Evolutionary conservation across 1,140 invertebrate species (phyloP).

Genomic region (Drosophila paulistorum): DNA sequence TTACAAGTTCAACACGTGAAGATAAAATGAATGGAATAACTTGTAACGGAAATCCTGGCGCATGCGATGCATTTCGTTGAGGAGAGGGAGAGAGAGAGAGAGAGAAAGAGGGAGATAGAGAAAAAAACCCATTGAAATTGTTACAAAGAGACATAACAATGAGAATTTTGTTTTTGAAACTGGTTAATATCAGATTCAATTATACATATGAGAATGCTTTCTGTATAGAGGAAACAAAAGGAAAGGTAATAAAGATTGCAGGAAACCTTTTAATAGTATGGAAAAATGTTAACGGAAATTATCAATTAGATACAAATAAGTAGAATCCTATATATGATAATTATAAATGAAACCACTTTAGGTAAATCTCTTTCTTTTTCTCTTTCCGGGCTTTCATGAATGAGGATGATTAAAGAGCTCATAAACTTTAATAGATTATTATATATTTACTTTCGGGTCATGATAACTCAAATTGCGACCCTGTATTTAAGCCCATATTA

Average conservation of each 20-base stretch:
- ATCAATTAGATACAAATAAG: not conserved
- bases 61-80: not conserved
- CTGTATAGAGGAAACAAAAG: not conserved
- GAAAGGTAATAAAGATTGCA: conserved; percentile 1
- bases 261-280: not conserved
- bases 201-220: not conserved
- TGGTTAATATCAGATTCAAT: conserved; percentile 6
- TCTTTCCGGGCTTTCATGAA: no score
- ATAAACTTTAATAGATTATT: no score
- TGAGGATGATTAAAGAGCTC: no score
- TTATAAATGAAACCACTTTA: no score
- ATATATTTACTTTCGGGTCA: no score
- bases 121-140: not conserved
- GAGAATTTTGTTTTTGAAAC: not conserved
- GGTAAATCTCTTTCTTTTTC: no score
- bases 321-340: not conserved
- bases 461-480: no score
- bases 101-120: no score
- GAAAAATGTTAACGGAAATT: not conserved
- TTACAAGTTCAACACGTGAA: conserved; percentile 35
- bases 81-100: conserved; percentile 15
- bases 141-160: not conserved
- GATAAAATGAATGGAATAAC: conserved; percentile 17
- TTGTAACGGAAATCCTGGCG: conserved; percentile 40
- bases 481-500: no score